Conservation (phyloP, 2,888 invertebrate genomes). For the Hydropsyche betteni region DNA sequence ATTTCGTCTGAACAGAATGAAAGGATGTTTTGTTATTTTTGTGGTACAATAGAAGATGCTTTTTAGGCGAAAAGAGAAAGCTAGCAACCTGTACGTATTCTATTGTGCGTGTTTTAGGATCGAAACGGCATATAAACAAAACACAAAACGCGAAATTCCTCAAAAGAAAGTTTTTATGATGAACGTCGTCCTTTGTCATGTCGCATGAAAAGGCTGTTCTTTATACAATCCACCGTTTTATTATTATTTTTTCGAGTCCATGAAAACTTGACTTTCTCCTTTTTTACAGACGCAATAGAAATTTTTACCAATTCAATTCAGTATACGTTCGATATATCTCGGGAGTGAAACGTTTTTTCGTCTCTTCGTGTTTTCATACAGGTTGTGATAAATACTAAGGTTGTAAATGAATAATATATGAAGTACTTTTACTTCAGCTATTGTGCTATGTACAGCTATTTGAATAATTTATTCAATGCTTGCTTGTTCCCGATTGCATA, state of each 20-base stretch:
- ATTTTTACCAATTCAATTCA: constrained; percentile 9
- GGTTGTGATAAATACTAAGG: constrained; percentile 23
- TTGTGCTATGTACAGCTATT: constrained; percentile 44
- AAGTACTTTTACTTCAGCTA: constrained; percentile 41
- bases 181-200: constrained; percentile 18
- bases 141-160: constrained; percentile 21
- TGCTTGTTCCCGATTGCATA: constrained; percentile 46
- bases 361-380: not conserved
- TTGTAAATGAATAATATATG: constrained; percentile 47
- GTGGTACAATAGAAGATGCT: not conserved
- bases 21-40: constrained; percentile 21
- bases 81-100: constrained; percentile 7
- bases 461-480: constrained; percentile 49
- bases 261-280: too few species aligned
- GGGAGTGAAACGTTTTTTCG: not conserved
- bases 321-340: constrained; percentile 13
- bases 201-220: not conserved
- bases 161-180: constrained; percentile 28
- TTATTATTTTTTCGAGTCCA: too few species aligned
- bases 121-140: constrained; percentile 22
- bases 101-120: constrained; percentile 19
- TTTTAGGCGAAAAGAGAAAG: constrained; percentile 30
- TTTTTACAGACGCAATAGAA: not conserved
- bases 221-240: not conserved
- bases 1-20: not conserved